A percentile compares a stretch with the other conserved stretches of the same genome.
Conservation (phyloP, 2,113 vertebrate genomes). For the Smithornis capensis region DNA sequence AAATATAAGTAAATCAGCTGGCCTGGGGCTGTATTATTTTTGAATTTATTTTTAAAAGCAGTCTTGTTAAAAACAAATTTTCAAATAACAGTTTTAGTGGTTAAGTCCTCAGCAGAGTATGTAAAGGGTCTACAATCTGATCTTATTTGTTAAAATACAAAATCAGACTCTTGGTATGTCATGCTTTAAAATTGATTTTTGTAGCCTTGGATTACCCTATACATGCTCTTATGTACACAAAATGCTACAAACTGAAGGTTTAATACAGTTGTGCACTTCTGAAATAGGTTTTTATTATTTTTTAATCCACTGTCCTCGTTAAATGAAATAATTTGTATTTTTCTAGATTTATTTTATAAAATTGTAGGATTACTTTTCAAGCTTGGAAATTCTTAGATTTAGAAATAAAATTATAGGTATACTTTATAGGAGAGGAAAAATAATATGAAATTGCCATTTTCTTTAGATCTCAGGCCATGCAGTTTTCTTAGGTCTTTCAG, state of each 20-base stretch:
- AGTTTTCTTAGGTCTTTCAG: neutral
- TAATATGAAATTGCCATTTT: neutral
- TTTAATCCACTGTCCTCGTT: neutral
- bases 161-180: neutral
- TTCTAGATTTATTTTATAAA: neutral
- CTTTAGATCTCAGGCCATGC: neutral
- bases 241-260: neutral
- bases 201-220: neutral
- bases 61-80: neutral
- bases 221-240: neutral
- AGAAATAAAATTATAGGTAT: neutral
- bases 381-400: neutral
- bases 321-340: accelerated
- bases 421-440: neutral
- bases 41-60: neutral
- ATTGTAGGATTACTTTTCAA: neutral
- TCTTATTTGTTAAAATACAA: neutral
- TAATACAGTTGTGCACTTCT: neutral
- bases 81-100: neutral
- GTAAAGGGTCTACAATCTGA: neutral
- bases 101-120: neutral
- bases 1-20: neutral
- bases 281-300: neutral
- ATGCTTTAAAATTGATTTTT: neutral
- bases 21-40: neutral